A percentile compares a stretch with the other conserved stretches of the same genome.
Conservation (phyloP, 2,888 invertebrate genomes). For the Amblyteles armatorius region DNA sequence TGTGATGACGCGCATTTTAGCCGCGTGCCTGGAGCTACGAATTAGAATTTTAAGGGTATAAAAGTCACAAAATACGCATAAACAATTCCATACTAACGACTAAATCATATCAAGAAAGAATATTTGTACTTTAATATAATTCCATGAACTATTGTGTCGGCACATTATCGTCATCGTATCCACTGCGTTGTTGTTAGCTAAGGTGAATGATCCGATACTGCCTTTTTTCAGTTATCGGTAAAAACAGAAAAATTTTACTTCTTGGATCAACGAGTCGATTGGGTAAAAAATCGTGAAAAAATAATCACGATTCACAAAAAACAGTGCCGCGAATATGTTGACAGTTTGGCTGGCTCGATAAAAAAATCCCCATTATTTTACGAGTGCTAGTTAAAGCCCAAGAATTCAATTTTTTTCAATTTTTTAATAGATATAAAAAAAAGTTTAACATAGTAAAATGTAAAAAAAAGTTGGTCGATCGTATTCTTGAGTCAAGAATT, state of each 20-base stretch:
- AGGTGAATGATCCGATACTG: neutral
- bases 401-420: neutral
- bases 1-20: slow-evolving; percentile 57
- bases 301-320: neutral
- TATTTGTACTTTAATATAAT: slow-evolving; percentile 55
- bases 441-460: neutral
- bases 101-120: slow-evolving; percentile 31
- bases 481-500: neutral
- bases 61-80: slow-evolving; percentile 2
- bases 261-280: neutral
- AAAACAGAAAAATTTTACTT: neutral
- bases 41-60: slow-evolving; percentile 36
- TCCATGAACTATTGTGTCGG: slow-evolving; percentile 16
- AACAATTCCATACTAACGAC: slow-evolving; percentile 34
- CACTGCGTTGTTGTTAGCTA: neutral
- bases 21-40: slow-evolving; percentile 45
- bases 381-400: neutral
- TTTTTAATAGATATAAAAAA: neutral
- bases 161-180: slow-evolving; percentile 33
- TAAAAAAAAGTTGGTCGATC: neutral
- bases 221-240: neutral
- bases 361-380: neutral
- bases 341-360: neutral
- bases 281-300: neutral
- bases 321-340: neutral